Conservation (phyloP, 2,113 vertebrate species). For the Procavia capensis region DNA sequence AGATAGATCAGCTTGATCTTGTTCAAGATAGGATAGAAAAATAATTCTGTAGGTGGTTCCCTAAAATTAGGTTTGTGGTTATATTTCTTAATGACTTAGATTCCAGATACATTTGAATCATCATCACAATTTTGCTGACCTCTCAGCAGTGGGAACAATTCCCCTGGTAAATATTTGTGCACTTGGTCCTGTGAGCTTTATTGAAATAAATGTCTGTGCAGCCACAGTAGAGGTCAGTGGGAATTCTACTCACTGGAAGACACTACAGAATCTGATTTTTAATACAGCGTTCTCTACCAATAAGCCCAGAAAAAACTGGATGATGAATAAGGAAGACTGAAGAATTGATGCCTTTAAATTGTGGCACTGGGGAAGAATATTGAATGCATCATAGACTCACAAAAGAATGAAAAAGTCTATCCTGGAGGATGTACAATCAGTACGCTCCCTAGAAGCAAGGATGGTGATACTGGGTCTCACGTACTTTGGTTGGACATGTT, state of each 20-base stretch:
- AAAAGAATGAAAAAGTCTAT: too few species aligned
- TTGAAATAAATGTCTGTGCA: not conserved
- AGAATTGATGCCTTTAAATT: too few species aligned
- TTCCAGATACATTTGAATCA: not conserved
- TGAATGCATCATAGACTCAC: too few species aligned
- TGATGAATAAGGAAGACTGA: too few species aligned
- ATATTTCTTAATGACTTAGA: not conserved
- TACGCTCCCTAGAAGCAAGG: too few species aligned
- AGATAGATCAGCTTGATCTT: not conserved
- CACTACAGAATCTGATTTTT: not conserved
- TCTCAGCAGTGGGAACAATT: not conserved
- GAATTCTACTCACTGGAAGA: not conserved
- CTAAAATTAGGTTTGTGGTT: not conserved
- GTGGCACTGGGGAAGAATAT: too few species aligned
- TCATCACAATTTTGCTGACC: not conserved
- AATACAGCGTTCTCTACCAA: not conserved
- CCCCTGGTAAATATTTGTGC: not conserved
- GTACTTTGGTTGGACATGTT: too few species aligned
- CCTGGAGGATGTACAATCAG: too few species aligned
- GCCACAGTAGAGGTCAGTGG: not conserved
- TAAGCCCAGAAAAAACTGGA: not conserved
- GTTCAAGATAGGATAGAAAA: not conserved
- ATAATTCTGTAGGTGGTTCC: not conserved
- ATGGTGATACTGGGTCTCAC: not conserved
- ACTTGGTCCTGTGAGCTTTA: not conserved